Conservation (phyloP, 2,888 invertebrate species). For the Aphrophora alni region DNA sequence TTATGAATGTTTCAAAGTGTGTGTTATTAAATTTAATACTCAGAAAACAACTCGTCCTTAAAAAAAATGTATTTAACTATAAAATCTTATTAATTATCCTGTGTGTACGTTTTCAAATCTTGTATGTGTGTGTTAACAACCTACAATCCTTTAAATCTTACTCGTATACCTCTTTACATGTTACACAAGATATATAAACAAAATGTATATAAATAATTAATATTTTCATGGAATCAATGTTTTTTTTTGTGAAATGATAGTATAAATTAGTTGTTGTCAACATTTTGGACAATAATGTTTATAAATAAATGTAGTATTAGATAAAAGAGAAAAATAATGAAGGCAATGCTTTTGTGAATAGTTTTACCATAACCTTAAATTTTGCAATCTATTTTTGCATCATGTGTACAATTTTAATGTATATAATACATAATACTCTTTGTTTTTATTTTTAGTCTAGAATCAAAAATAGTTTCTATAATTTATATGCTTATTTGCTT, state of each 20-base stretch:
- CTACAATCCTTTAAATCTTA: background rate
- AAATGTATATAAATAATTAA: background rate
- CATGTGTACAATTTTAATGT: background rate
- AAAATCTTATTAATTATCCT: no score
- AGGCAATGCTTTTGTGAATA: no score
- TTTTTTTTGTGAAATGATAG: background rate
- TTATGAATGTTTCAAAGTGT: no score
- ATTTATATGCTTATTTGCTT: background rate
- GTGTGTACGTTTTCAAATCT: no score
- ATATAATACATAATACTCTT: background rate
- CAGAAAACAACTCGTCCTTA: no score
- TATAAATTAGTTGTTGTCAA: background rate
- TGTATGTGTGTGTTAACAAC: no score
- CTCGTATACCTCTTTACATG: background rate
- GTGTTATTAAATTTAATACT: no score
- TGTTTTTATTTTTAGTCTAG: background rate
- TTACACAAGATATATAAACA: background rate
- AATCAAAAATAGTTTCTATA: background rate
- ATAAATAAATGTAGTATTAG: background rate
- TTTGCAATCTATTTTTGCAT: conserved; percentile 4
- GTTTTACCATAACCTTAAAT: no score
- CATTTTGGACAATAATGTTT: background rate
- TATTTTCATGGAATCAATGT: background rate
- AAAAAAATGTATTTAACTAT: no score
- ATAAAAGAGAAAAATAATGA: no score